A percentile compares a stretch with the other conserved stretches of the same genome.
Conservation (phyloP, 2,888 invertebrate genomes). For the Chloromyia formosa region DNA sequence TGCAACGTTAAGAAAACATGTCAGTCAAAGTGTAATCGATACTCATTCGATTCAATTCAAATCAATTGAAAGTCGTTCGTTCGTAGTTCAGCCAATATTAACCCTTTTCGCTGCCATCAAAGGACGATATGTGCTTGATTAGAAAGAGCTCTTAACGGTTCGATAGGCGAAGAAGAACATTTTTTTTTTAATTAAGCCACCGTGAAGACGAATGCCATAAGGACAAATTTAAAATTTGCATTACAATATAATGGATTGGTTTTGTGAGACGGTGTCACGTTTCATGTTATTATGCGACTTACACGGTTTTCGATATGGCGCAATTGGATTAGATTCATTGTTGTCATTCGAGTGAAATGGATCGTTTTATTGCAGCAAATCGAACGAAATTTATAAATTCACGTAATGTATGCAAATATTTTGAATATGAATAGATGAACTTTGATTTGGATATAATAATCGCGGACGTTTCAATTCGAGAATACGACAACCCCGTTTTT, state of each 20-base stretch:
- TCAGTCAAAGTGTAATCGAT: constrained; percentile 40
- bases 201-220: constrained; percentile 8
- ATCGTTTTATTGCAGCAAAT: constrained; percentile 30
- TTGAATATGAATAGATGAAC: neutral
- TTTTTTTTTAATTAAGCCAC: constrained; percentile 25
- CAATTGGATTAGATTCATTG: constrained; percentile 9
- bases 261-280: constrained; percentile 15
- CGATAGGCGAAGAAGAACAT: constrained; percentile 25
- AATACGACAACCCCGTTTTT: too few relatives aligned
- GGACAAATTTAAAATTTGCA: constrained; percentile 22
- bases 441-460: too few relatives aligned
- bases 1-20: constrained; percentile 37
- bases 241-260: neutral
- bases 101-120: constrained; percentile 13
- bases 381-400: neutral
- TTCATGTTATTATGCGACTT: constrained; percentile 28
- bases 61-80: constrained; percentile 30
- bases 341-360: neutral
- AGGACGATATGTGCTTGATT: neutral
- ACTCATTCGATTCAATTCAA: constrained; percentile 35
- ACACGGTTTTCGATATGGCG: constrained; percentile 4
- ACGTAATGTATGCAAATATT: neutral
- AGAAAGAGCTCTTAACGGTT: constrained; percentile 24
- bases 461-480: too few relatives aligned
- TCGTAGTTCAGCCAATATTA: neutral